Conservation (phyloP, 2,888 invertebrate genomes). For the Amphipyra tragopoginis region DNA sequence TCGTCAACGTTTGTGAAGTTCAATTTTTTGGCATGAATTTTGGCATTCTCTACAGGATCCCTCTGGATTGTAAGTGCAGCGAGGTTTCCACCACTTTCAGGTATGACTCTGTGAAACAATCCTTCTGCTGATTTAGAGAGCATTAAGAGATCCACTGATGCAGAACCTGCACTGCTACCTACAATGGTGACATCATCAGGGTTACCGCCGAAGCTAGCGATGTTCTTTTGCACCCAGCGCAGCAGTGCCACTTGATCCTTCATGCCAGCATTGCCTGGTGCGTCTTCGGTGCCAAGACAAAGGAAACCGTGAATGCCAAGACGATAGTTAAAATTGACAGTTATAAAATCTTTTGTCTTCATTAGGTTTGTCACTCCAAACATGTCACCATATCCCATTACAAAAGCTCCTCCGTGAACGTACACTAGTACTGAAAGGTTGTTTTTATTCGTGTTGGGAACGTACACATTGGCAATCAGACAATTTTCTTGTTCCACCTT, state of each 20-base stretch:
- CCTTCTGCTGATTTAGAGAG: constrained; percentile 63
- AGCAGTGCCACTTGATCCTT: constrained; percentile 69
- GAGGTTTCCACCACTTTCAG: constrained; percentile 66
- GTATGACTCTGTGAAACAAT: constrained; percentile 67
- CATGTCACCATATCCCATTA: constrained; percentile 56
- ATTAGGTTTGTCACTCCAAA: constrained; percentile 47
- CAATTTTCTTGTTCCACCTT: constrained; percentile 68
- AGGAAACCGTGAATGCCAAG: constrained; percentile 63
- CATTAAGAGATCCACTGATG: constrained; percentile 62
- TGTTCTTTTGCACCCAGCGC: constrained; percentile 69
- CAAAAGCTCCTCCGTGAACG: constrained; percentile 66
- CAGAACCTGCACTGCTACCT: constrained; percentile 66
- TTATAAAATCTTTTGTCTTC: constrained; percentile 56
- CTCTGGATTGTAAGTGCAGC: constrained; percentile 60
- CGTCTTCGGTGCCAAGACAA: constrained; percentile 63
- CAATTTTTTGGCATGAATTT: constrained; percentile 56
- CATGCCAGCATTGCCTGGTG: constrained; percentile 71
- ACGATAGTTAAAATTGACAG: constrained; percentile 69
- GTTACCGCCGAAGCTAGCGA: constrained; percentile 69
- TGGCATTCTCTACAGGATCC: constrained; percentile 68
- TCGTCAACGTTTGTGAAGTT: constrained; percentile 64
- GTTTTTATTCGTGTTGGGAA: constrained; percentile 67
- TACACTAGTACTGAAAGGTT: constrained; percentile 62
- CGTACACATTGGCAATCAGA: constrained; percentile 71
- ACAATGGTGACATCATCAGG: constrained; percentile 68